Conservation (phyloP, 2,888 invertebrate genomes). For the Drosophila lacicola region DNA sequence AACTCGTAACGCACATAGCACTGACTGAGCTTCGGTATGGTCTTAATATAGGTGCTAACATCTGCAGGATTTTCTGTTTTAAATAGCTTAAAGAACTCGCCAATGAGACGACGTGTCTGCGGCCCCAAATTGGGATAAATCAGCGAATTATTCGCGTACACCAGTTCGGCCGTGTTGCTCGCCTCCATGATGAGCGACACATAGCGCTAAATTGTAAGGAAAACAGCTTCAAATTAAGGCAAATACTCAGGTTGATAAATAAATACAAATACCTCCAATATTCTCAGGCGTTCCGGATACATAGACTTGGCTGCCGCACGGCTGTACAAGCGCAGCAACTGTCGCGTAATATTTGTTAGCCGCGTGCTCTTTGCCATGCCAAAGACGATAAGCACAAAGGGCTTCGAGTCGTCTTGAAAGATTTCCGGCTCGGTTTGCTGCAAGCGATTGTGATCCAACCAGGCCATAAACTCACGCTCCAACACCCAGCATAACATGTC, state of each 20-base stretch:
- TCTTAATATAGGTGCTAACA: conserved; percentile 72
- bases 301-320: conserved; percentile 68
- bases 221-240: not conserved
- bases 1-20: conserved; percentile 81
- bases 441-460: conserved; percentile 86
- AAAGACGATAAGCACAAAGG: conserved; percentile 77
- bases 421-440: conserved; percentile 66
- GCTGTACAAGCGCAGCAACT: conserved; percentile 75
- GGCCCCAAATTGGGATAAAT: conserved; percentile 77
- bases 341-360: conserved; percentile 70
- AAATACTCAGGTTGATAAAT: not conserved
- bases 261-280: conserved; percentile 74
- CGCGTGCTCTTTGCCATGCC: conserved; percentile 66
- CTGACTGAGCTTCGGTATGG: conserved; percentile 72
- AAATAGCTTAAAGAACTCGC: conserved; percentile 78
- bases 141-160: conserved; percentile 65
- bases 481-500: conserved; percentile 86
- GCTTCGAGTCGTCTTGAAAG: conserved; percentile 73
- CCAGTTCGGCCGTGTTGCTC: conserved; percentile 80
- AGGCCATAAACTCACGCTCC: conserved; percentile 87
- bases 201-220: conserved; percentile 67
- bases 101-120: conserved; percentile 71
- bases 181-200: conserved; percentile 79
- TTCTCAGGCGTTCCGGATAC: conserved; percentile 56
- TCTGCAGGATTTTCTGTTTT: conserved; percentile 66